Evolutionary conservation across 2,888 invertebrate species (phyloP).

Genomic region (Liposcelis brunnea): DNA sequence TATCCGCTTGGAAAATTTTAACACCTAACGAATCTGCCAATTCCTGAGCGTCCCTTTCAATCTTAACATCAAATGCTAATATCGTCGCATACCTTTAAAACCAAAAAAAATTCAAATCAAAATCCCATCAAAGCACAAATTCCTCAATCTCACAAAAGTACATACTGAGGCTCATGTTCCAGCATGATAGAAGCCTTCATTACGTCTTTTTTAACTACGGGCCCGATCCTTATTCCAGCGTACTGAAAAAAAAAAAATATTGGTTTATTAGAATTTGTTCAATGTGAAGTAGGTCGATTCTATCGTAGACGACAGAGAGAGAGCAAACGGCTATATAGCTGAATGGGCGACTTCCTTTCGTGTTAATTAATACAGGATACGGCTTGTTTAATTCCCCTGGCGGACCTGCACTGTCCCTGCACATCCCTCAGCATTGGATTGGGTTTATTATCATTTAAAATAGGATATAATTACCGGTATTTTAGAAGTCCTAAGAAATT

Average conservation of each 20-base stretch:
- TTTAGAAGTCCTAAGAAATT: slow-evolving; percentile 78
- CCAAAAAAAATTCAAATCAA: not conserved
- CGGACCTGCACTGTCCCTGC: too few species aligned
- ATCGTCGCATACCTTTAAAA: slow-evolving; percentile 75
- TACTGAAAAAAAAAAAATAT: slow-evolving; percentile 48
- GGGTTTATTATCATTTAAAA: too few species aligned
- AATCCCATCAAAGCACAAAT: too few species aligned
- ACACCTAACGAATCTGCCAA: slow-evolving; percentile 87
- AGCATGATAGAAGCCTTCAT: slow-evolving; percentile 99
- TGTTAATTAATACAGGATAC: too few species aligned
- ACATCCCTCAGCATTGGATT: too few species aligned
- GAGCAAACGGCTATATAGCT: too few species aligned
- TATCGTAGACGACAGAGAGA: too few species aligned
- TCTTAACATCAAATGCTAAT: slow-evolving; percentile 97
- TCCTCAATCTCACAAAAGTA: slow-evolving; percentile 22
- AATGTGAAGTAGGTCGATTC: too few species aligned
- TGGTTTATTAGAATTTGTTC: too few species aligned
- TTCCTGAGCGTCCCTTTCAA: slow-evolving; percentile 96
- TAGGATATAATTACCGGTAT: slow-evolving; percentile 61
- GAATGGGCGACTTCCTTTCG: too few species aligned
- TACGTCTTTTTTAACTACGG: slow-evolving; percentile 97
- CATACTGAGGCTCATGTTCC: slow-evolving; percentile 90
- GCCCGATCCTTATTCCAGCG: slow-evolving; percentile 95
- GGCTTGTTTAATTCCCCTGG: too few species aligned
- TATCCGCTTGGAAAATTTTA: slow-evolving; percentile 95